Evolutionary conservation across 2,888 invertebrate species (phyloP).

Genomic region (Lochmaea capreae): DNA sequence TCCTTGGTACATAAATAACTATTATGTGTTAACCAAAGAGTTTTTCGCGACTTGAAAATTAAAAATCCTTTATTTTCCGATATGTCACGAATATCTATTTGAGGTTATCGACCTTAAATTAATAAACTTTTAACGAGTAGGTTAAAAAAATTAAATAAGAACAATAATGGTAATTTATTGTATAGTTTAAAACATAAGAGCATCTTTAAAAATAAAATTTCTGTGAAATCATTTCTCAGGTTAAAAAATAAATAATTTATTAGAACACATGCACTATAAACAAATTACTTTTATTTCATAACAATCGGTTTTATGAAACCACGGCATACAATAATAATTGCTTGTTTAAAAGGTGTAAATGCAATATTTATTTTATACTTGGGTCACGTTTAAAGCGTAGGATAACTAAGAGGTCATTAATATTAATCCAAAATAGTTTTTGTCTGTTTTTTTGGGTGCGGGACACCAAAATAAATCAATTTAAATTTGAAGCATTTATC

Average conservation of each 20-base stretch:
- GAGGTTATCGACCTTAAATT: slow-evolving; percentile 2
- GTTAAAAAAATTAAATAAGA: background rate
- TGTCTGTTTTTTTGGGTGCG: background rate
- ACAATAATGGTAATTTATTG: background rate
- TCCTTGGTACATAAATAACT: too few species aligned
- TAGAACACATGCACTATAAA: background rate
- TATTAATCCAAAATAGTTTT: background rate
- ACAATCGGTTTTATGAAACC: background rate
- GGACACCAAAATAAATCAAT: too few species aligned
- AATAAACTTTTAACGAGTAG: background rate
- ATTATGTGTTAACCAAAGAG: background rate
- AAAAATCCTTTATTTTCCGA: background rate
- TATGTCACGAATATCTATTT: background rate
- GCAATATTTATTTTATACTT: slow-evolving; percentile 1
- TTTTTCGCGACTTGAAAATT: background rate
- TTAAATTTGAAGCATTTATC: too few species aligned
- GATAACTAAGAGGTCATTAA: background rate
- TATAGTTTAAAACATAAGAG: background rate
- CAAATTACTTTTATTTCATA: background rate
- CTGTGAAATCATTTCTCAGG: background rate
- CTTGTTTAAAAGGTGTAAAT: background rate
- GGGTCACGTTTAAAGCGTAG: background rate
- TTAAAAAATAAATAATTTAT: background rate
- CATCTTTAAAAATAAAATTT: background rate
- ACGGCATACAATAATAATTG: background rate